Evolutionary conservation across 2,113 vertebrate species (phyloP), one percentile per base, ranked within the genome.

Genomic region (Synchiropus splendidus): DNA sequence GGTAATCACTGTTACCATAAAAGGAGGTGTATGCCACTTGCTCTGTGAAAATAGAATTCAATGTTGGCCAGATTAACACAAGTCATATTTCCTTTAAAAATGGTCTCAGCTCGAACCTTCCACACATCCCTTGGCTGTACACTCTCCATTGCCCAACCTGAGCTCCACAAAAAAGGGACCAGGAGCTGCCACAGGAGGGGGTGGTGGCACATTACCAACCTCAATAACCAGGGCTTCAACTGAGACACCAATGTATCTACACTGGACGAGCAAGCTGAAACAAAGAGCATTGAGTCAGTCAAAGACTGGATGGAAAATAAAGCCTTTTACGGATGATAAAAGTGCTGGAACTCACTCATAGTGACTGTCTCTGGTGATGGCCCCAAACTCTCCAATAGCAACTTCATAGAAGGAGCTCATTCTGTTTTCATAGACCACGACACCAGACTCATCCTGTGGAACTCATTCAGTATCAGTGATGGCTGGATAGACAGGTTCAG

Each of bases 331-430:
- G n/a, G n/a, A n/a, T n/a, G n/a, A n/a, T n/a, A 5, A 27, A 10
- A 52, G 16, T 36, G 39, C 60, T 53, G 39, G 10, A 27, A 58
- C 49, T 43, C 67, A 77, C 85, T 72, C 51, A 67, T 45, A 79
- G 4, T 27, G 6, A 39, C 57, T 76, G 67, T 83, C 82, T 40
- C 85, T 84, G 38, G 77, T 75, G 42, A 86, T 80, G 12, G 36
- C 31, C 51, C 78, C 80, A 0, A 1, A 14, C 1, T 41, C 21
- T 55, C 79, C 79, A 35, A 66, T 0, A 17, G 33, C 40, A 2
- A 83, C 74, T 56, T 80, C 74, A 54, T 48, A 78, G 2, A 15
- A 16, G 5, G 76, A 71, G 0, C 33, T 31, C 76, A 86, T 74
- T 31, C 39, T 51, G 62, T 83, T 83, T 37, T 84, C 77, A 10